Percentiles rank a stretch among this genome's conserved stretches.
Evolutionary conservation across 2,113 vertebrate species (phyloP).

Genomic region (Megaptera novaeangliae): DNA sequence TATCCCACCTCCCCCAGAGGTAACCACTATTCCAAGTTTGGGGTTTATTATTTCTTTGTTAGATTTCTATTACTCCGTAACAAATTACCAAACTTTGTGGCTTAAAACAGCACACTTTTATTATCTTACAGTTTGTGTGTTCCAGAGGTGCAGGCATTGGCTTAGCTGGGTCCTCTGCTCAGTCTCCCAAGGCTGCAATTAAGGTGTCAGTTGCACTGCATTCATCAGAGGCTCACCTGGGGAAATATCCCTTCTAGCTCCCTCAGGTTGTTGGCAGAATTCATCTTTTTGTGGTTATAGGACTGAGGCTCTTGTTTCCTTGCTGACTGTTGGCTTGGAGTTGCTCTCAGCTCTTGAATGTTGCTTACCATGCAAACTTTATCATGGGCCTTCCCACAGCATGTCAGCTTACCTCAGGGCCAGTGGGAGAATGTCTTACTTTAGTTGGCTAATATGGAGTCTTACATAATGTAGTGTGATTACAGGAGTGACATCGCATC

Average conservation of each 20-base stretch:
- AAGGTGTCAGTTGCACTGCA: not conserved
- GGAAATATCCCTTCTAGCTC: not conserved
- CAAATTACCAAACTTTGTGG: not conserved
- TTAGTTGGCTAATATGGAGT: not conserved
- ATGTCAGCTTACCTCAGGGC: not conserved
- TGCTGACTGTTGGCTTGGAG: not conserved
- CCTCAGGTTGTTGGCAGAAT: not conserved
- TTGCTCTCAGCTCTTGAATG: not conserved
- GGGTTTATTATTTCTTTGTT: not conserved
- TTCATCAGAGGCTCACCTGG: not conserved
- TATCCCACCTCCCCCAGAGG: not conserved
- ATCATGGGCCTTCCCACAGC: not conserved
- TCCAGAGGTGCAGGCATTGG: accelerated
- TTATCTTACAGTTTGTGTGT: not conserved
- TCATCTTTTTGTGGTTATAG: not conserved
- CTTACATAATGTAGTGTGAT: not conserved
- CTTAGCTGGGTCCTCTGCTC: not conserved
- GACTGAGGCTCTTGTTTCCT: not conserved
- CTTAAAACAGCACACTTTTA: not conserved
- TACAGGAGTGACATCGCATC: not conserved
- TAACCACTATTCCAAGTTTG: not conserved
- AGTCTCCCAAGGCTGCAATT: not conserved
- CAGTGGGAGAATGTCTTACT: not conserved
- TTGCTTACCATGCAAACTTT: not conserved
- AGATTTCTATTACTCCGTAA: not conserved